phyloP scores from a whole-genome alignment of 2,113 vertebrate species.

The Xiphophorus maculatus region DNA sequence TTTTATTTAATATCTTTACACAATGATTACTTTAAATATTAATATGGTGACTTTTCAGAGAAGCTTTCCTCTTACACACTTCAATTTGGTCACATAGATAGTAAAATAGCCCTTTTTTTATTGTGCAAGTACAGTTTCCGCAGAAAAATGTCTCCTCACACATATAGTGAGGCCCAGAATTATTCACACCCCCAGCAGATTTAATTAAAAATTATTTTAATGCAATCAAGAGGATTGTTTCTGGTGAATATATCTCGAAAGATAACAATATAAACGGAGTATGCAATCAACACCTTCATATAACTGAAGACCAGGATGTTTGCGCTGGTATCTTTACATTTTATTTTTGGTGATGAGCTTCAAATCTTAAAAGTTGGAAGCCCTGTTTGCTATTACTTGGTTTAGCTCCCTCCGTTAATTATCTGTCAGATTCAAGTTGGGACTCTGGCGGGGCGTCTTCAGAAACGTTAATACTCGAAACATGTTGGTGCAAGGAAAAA shows the following conservation, averaged over 20 bases:
- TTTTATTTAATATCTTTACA: slow-evolving; percentile 7
- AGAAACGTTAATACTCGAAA: neutral
- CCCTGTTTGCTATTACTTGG: neutral
- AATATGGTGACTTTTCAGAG: slow-evolving; percentile 7
- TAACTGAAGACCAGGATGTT: no score
- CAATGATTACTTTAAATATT: slow-evolving; percentile 19
- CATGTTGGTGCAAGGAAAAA: no score
- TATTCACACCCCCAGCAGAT: neutral
- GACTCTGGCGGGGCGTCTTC: neutral
- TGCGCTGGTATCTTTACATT: no score
- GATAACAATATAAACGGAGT: no score
- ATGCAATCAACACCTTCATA: no score
- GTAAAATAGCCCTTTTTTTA: neutral
- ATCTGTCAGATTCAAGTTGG: neutral
- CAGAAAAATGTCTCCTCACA: neutral
- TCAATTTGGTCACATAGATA: neutral
- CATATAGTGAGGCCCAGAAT: neutral
- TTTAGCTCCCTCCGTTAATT: neutral
- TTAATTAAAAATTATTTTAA: neutral
- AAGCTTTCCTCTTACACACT: slow-evolving; percentile 4
- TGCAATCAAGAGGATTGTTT: no score
- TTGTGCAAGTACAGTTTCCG: neutral
- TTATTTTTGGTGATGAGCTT: no score
- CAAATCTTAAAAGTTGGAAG: no score
- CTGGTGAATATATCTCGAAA: no score